Percentiles rank a stretch among this genome's conserved stretches.
These are phyloP conservation scores for Eulacestoma nigropectus DNA, from an alignment of 2,113 vertebrate genomes.

Conservation along the genomic window DNA sequence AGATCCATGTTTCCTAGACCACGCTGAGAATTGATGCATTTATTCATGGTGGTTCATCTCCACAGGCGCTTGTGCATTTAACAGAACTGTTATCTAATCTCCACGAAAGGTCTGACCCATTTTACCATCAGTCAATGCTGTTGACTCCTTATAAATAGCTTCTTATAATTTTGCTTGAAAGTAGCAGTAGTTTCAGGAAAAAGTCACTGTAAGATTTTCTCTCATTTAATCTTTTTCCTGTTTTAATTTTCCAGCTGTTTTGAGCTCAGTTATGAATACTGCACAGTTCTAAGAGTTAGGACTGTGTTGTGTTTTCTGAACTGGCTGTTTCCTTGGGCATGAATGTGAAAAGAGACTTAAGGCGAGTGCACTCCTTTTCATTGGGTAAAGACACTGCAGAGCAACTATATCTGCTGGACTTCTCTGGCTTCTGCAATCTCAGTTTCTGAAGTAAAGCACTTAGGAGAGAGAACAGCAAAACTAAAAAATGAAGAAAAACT, in stretches of 20 bases:
- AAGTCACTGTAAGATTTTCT: background rate
- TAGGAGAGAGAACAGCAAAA: background rate
- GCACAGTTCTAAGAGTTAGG: background rate
- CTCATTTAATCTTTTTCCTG: accelerated
- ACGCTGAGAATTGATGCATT: background rate
- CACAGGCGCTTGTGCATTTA: background rate
- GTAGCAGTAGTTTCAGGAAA: background rate
- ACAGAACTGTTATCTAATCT: background rate
- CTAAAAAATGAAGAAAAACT: background rate
- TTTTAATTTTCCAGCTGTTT: background rate
- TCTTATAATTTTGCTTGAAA: background rate
- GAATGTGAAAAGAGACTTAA: background rate
- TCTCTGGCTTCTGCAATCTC: background rate
- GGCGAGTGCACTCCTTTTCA: background rate
- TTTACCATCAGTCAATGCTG: background rate
- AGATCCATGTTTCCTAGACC: background rate
- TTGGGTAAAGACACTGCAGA: background rate
- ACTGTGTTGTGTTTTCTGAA: background rate
- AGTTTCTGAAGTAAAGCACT: background rate
- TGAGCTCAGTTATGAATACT: background rate
- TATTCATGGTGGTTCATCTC: conserved; percentile 4
- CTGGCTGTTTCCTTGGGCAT: background rate
- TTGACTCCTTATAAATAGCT: background rate
- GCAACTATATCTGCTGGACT: background rate
- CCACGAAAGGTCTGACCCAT: background rate